These are phyloP conservation scores for Micromys minutus DNA, from an alignment of 2,113 vertebrate genomes.

Conservation along the genomic window DNA sequence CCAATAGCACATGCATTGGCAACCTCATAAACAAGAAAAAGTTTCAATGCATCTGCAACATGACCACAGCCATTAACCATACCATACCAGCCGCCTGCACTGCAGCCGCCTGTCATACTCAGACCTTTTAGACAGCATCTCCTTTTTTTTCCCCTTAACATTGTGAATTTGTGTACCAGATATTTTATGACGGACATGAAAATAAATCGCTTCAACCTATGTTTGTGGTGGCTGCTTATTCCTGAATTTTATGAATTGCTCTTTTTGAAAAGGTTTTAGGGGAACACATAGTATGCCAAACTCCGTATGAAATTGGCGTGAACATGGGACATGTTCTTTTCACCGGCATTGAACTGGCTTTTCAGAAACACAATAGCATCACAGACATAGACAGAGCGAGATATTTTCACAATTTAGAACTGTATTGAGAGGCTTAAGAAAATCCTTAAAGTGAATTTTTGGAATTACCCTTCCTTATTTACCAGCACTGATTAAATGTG, in stretches of 20 bases:
- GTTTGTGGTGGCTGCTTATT: conserved; percentile 84
- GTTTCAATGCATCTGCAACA: conserved; percentile 81
- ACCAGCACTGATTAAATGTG: conserved; percentile 65
- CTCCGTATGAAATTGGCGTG: conserved; percentile 35
- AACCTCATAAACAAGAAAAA: conserved; percentile 36
- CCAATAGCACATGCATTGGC: conserved; percentile 82
- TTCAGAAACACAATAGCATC: conserved; percentile 74
- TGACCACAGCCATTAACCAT: conserved; percentile 69
- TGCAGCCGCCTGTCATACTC: conserved; percentile 75
- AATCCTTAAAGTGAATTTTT: conserved; percentile 70
- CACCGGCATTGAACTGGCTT: conserved; percentile 62
- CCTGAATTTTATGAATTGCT: conserved; percentile 53
- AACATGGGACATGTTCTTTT: conserved; percentile 56
- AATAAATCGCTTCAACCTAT: conserved; percentile 86
- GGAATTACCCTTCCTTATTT: conserved; percentile 72
- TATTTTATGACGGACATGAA: conserved; percentile 81
- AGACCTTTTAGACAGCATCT: conserved; percentile 69
- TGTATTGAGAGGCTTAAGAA: conserved; percentile 72
- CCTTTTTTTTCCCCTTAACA: conserved; percentile 82
- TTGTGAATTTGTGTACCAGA: conserved; percentile 79
- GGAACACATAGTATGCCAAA: conserved; percentile 54
- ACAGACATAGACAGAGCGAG: conserved; percentile 86
- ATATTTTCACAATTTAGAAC: conserved; percentile 84
- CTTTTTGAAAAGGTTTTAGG: conserved; percentile 54
- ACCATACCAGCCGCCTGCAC: conserved; percentile 58